These are phyloP conservation scores for Anolis sagrei DNA, from an alignment of 2,113 vertebrate species.

Conservation along the genomic window DNA sequence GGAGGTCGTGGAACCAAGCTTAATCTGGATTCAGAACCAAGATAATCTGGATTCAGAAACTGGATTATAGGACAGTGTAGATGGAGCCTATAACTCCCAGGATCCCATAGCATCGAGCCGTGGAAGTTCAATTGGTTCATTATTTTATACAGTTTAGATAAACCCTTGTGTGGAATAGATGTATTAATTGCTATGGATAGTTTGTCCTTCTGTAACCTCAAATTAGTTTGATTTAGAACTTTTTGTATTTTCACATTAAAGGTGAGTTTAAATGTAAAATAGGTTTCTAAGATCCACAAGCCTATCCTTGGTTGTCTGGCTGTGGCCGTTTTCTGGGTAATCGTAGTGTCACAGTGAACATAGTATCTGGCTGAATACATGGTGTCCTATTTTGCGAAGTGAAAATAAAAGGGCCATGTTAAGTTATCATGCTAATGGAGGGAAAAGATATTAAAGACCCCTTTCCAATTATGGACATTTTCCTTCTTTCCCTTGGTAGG, in stretches of 20 bases:
- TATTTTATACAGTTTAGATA: too few relatives aligned
- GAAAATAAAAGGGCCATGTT: slow-evolving; percentile 68
- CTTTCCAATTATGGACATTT: slow-evolving; percentile 79
- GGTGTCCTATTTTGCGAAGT: slow-evolving; percentile 59
- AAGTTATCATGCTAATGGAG: slow-evolving; percentile 73
- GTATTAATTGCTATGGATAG: slow-evolving; percentile 46
- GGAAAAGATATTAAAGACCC: slow-evolving; percentile 80
- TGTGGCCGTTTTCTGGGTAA: slow-evolving; percentile 71
- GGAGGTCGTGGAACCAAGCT: too few relatives aligned
- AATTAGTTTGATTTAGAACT: slow-evolving; percentile 30
- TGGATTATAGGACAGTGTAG: too few relatives aligned
- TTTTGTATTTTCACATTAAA: slow-evolving; percentile 43
- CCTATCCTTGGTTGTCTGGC: slow-evolving; percentile 49
- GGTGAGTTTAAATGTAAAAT: slow-evolving; percentile 49
- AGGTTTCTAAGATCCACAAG: slow-evolving; percentile 24
- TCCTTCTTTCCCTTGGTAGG: slow-evolving; percentile 76
- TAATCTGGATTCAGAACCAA: too few relatives aligned
- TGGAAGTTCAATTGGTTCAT: too few relatives aligned
- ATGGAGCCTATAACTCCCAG: too few relatives aligned
- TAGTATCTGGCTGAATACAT: slow-evolving; percentile 66
- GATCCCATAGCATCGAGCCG: too few relatives aligned
- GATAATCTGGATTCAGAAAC: too few relatives aligned
- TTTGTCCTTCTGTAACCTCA: slow-evolving; percentile 36
- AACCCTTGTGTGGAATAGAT: not conserved
- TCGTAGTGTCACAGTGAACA: slow-evolving; percentile 71